phyloP scores from a whole-genome alignment of 2,888 invertebrate species.

The Synanthedon vespiformis region DNA sequence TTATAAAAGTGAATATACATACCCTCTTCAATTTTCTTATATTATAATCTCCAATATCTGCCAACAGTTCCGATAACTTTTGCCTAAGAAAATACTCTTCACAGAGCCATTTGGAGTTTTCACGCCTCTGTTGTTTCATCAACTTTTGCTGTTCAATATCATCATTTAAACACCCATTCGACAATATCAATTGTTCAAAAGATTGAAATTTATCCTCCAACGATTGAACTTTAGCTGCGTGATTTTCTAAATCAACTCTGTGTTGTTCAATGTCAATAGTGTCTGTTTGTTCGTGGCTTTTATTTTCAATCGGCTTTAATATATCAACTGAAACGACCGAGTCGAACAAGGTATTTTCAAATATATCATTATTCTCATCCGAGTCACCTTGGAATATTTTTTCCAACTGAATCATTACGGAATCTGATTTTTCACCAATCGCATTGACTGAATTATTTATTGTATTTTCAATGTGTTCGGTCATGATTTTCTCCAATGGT shows the following conservation, averaged over 20 bases:
- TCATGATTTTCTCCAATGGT: no score
- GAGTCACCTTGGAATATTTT: slow-evolving; percentile 51
- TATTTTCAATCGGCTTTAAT: slow-evolving; percentile 8
- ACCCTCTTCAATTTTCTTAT: slow-evolving; percentile 47
- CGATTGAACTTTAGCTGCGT: slow-evolving; percentile 38
- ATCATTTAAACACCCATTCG: slow-evolving; percentile 32
- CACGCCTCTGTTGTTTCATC: slow-evolving; percentile 19
- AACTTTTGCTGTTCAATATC: slow-evolving; percentile 19
- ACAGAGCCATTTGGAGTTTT: slow-evolving; percentile 50
- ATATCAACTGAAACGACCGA: slow-evolving; percentile 4
- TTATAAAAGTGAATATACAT: slow-evolving; percentile 4
- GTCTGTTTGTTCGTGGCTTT: slow-evolving; percentile 4
- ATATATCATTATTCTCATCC: slow-evolving; percentile 57
- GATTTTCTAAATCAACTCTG: slow-evolving; percentile 25
- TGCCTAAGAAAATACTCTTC: slow-evolving; percentile 56
- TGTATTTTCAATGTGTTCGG: no score
- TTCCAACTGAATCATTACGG: slow-evolving; percentile 39
- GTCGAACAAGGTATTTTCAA: slow-evolving; percentile 41
- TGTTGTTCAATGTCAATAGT: background rate
- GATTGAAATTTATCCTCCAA: slow-evolving; percentile 46
- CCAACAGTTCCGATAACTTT: slow-evolving; percentile 44
- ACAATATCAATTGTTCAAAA: slow-evolving; percentile 40
- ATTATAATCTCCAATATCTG: slow-evolving; percentile 49
- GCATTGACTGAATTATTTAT: no score
- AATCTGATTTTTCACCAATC: background rate